Conservation (phyloP, 1,140 invertebrate species). For the Agrilus planipennis region DNA sequence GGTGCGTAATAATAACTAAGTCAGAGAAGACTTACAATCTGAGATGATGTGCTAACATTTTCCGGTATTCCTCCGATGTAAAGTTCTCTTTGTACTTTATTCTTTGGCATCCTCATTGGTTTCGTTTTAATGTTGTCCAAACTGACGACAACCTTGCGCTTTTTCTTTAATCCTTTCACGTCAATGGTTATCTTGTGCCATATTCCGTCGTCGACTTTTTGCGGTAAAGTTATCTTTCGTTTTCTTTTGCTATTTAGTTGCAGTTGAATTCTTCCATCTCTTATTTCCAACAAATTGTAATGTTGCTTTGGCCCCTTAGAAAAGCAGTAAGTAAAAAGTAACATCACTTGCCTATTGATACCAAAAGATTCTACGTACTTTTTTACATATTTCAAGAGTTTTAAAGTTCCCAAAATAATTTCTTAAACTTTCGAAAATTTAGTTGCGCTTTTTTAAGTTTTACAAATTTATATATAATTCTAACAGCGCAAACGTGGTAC, state of each 20-base stretch:
- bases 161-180: slow-evolving; percentile 35
- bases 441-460: no score
- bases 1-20: no score
- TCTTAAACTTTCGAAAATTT: no score
- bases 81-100: slow-evolving; percentile 55
- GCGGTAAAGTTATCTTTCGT: slow-evolving; percentile 47
- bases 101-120: slow-evolving; percentile 53
- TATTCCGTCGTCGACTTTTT: slow-evolving; percentile 62
- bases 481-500: no score
- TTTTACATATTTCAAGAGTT: no score
- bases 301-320: slow-evolving; percentile 37
- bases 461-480: no score
- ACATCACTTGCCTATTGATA: no score
- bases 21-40: neutral
- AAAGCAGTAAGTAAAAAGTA: no score
- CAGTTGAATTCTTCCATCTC: slow-evolving; percentile 57
- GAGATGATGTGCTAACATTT: slow-evolving; percentile 20
- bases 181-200: slow-evolving; percentile 68
- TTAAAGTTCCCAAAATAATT: no score
- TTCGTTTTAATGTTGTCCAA: slow-evolving; percentile 55
- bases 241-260: slow-evolving; percentile 53
- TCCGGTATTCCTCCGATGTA: slow-evolving; percentile 68
- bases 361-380: no score
- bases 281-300: slow-evolving; percentile 58
- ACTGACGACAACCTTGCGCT: slow-evolving; percentile 48